Conservation (phyloP, 2,797 vertebrate genomes). For the Arvicola amphibius region DNA sequence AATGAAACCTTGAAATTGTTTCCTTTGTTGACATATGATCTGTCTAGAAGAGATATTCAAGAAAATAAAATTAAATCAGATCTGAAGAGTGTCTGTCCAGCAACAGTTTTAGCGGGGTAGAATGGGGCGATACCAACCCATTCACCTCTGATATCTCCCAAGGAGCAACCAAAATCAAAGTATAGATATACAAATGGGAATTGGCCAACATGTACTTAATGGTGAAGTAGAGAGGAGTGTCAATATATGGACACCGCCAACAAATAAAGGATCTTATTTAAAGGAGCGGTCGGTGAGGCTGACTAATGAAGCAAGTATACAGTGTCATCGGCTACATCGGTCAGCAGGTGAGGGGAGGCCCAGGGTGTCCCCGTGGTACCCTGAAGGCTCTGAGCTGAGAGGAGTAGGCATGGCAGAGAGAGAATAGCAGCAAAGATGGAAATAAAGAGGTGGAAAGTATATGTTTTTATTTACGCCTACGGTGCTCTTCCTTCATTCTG, state of each 20-base stretch:
- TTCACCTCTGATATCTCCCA: neutral
- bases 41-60: neutral
- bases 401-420: neutral
- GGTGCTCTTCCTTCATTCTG: neutral
- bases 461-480: neutral
- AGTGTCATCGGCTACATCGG: neutral
- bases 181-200: neutral
- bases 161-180: neutral
- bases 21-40: neutral
- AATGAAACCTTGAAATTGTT: neutral
- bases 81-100: neutral
- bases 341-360: neutral
- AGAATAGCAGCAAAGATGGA: neutral
- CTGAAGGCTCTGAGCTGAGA: neutral
- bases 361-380: accelerated
- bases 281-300: neutral
- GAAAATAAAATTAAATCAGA: neutral
- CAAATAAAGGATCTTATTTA: neutral
- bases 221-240: neutral
- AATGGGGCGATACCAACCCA: neutral
- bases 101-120: neutral
- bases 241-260: neutral
- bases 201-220: neutral
- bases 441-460: neutral
- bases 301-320: neutral